Percentiles rank a stretch among this genome's conserved stretches.
phyloP scores from a whole-genome alignment of 2,113 vertebrate genomes.

The Phoenicopterus ruber region DNA sequence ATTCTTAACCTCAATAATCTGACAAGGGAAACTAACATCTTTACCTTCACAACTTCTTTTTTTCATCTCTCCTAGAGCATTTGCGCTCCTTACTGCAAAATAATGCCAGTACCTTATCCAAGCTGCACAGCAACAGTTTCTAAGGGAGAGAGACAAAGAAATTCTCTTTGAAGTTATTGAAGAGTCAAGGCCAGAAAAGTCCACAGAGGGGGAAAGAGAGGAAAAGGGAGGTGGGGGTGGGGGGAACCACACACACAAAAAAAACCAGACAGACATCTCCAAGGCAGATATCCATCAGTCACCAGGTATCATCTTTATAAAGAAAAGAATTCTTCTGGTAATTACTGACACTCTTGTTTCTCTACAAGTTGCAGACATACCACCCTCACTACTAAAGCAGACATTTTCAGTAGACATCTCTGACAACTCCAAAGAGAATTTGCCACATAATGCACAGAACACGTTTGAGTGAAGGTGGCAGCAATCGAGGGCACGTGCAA shows the following conservation, averaged over 20 bases:
- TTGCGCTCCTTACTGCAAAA: background rate
- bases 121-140: background rate
- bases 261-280: background rate
- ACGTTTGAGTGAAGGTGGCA: background rate
- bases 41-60: background rate
- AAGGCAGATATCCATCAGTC: background rate
- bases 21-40: background rate
- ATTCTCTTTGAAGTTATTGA: background rate
- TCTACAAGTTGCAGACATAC: background rate
- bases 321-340: background rate
- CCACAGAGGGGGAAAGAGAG: accelerated
- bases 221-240: no score
- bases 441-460: background rate
- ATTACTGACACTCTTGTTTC: background rate
- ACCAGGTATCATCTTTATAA: background rate
- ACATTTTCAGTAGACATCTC: background rate
- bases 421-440: background rate
- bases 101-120: background rate
- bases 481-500: background rate
- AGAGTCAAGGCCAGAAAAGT: background rate
- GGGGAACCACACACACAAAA: no score
- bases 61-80: background rate
- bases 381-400: background rate
- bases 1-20: background rate
- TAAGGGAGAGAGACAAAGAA: background rate